These are phyloP conservation scores for Tigriopus japonicus DNA, from an alignment of 1,140 invertebrate genomes.

Conservation along the genomic window DNA sequence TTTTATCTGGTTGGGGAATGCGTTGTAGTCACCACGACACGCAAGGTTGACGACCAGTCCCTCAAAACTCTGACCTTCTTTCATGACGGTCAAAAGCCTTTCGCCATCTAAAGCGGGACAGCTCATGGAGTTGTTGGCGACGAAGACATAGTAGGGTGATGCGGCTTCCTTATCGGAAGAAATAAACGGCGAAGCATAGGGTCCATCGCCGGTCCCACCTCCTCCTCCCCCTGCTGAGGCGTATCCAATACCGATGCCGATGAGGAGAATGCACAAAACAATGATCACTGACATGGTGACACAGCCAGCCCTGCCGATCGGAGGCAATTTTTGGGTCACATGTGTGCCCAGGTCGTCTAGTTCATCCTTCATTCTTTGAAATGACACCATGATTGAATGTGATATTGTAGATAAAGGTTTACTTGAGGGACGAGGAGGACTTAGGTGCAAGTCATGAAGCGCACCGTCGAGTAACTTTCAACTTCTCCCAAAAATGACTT, in stretches of 20 bases:
- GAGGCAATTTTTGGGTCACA: neutral
- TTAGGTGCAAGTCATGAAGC: too few relatives aligned
- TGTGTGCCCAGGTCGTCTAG: neutral
- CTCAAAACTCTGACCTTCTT: constrained; percentile 10
- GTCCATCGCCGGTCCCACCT: too few relatives aligned
- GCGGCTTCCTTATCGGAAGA: neutral
- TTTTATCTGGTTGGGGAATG: neutral
- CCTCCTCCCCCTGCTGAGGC: neutral
- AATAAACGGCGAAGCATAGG: too few relatives aligned
- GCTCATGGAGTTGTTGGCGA: too few relatives aligned
- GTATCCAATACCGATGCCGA: neutral
- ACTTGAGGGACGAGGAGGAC: too few relatives aligned
- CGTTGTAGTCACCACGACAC: neutral
- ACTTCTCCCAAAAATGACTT: too few relatives aligned
- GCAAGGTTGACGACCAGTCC: neutral
- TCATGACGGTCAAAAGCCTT: neutral
- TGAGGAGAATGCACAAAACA: neutral
- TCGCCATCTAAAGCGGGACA: neutral
- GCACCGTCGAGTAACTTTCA: too few relatives aligned
- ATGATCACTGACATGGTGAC: neutral
- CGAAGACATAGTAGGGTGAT: neutral
- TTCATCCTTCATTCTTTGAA: constrained; percentile 12
- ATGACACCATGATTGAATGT: neutral
- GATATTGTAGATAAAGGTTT: too few relatives aligned
- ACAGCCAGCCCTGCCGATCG: neutral